Evolutionary conservation across 2,797 vertebrate genomes (phyloP).

Genomic region (Liasis olivaceus): DNA sequence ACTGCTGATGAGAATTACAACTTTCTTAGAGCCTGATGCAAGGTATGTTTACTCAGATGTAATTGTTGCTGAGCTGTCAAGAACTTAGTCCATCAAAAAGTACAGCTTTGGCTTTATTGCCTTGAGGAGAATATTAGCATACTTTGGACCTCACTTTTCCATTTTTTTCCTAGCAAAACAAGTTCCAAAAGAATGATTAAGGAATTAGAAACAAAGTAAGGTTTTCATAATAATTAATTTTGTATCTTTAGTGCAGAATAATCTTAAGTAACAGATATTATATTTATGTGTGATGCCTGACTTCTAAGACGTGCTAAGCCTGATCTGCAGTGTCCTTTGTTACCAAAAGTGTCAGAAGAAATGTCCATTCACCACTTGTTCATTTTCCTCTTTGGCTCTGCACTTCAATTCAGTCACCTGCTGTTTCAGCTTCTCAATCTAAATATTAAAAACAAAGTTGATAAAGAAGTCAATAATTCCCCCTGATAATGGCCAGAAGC

Average conservation of each 20-base stretch:
- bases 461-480: conserved; percentile 1
- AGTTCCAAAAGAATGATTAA: neutral
- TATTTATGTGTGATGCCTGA: conserved; percentile 8
- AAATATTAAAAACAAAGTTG: conserved; percentile 41
- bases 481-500: neutral
- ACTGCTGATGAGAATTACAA: neutral
- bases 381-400: conserved; percentile 73
- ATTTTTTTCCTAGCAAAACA: conserved; percentile 8
- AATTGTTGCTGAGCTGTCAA: neutral
- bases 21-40: conserved; percentile 6
- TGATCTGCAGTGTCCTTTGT: neutral
- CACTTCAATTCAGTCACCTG: conserved; percentile 71
- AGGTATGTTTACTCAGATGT: neutral
- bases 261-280: neutral
- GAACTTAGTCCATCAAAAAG: neutral
- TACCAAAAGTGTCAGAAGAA: conserved; percentile 14
- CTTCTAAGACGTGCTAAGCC: neutral
- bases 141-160: neutral
- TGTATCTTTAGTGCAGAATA: neutral
- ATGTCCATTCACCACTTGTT: conserved; percentile 76
- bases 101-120: neutral
- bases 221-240: neutral
- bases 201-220: neutral
- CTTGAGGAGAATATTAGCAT: neutral
- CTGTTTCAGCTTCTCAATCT: conserved; percentile 81